phyloP scores from a whole-genome alignment of 2,113 vertebrate genomes.

The Entomyzon cyanotis region DNA sequence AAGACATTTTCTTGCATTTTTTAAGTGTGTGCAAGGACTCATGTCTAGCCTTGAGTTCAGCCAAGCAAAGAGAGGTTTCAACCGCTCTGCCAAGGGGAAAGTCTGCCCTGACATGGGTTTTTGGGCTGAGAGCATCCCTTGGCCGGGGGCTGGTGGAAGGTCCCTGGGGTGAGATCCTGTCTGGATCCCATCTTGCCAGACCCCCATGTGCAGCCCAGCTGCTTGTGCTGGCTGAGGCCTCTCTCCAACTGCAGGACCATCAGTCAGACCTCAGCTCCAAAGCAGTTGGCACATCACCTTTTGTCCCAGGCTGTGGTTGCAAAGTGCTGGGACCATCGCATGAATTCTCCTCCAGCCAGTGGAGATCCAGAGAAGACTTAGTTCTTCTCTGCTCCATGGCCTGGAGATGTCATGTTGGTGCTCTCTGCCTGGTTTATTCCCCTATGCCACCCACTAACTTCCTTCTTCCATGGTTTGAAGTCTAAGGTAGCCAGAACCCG shows the following conservation, averaged over 20 bases:
- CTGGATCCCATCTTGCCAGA: background rate
- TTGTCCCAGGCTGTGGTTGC: fast-evolving
- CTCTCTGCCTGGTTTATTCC: background rate
- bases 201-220: background rate
- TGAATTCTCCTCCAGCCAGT: fast-evolving
- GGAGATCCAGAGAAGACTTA: background rate
- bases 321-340: background rate
- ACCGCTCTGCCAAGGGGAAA: background rate
- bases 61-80: background rate
- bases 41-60: background rate
- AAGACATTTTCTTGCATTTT: background rate
- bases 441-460: fast-evolving
- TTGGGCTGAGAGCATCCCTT: background rate
- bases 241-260: fast-evolving
- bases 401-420: background rate
- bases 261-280: background rate
- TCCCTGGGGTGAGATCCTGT: too few relatives aligned
- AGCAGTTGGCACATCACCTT: fast-evolving
- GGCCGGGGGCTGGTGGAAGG: fast-evolving
- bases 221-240: background rate
- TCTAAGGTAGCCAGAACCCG: fast-evolving
- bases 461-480: background rate
- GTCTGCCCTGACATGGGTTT: background rate
- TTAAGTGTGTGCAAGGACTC: fast-evolving
- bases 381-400: background rate